Evolutionary conservation across 2,888 invertebrate genomes (phyloP).

Genomic region (Drosophila limbata): DNA sequence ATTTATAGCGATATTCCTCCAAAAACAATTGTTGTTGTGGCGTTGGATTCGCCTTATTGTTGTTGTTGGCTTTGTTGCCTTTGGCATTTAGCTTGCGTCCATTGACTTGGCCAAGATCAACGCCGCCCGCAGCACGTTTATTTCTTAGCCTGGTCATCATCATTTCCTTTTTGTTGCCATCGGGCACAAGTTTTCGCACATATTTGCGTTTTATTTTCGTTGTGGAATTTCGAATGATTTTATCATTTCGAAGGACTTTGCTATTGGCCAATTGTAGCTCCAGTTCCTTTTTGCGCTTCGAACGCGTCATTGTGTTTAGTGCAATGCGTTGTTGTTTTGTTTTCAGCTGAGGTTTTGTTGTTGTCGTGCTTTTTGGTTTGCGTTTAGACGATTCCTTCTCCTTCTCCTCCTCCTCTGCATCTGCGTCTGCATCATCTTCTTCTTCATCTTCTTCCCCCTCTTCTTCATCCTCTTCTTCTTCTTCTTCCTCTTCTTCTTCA

Average conservation of each 20-base stretch:
- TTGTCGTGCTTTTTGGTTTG: slow-evolving; percentile 11
- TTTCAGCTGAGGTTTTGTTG: neutral
- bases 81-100: slow-evolving; percentile 55
- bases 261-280: slow-evolving; percentile 84
- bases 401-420: slow-evolving; percentile 16
- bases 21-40: slow-evolving; percentile 83
- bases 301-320: slow-evolving; percentile 85
- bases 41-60: slow-evolving; percentile 38
- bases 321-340: slow-evolving; percentile 50
- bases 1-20: slow-evolving; percentile 92
- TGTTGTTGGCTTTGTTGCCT: slow-evolving; percentile 87
- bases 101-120: slow-evolving; percentile 75
- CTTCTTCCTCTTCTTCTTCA: neutral
- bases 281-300: slow-evolving; percentile 83
- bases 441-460: slow-evolving; percentile 17
- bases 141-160: slow-evolving; percentile 75
- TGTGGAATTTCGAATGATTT: slow-evolving; percentile 82
- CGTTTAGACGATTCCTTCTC: neutral
- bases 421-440: slow-evolving; percentile 5
- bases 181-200: slow-evolving; percentile 75
- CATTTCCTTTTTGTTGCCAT: slow-evolving; percentile 69
- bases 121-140: slow-evolving; percentile 51
- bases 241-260: slow-evolving; percentile 84
- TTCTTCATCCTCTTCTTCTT: slow-evolving; percentile 6
- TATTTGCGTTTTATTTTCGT: slow-evolving; percentile 82